Percentiles rank a stretch among this genome's conserved stretches.
phyloP scores from a whole-genome alignment of 2,797 vertebrate genomes.

The Hemibagrus guttatus region DNA sequence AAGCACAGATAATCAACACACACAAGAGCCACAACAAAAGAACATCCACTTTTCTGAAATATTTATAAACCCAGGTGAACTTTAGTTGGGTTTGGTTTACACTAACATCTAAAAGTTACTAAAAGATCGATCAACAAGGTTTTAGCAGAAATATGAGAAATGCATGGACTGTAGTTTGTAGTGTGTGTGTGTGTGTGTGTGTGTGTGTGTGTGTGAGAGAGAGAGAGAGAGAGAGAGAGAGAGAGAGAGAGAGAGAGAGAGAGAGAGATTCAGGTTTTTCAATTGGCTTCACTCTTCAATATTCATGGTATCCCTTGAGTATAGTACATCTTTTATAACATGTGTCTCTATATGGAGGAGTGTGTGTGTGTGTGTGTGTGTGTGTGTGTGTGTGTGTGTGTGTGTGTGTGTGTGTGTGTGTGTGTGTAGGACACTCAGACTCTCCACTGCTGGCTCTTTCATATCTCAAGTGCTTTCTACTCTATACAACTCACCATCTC shows the following conservation, averaged over 20 bases:
- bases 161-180: background rate
- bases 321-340: background rate
- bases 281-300: background rate
- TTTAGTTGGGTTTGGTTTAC: background rate
- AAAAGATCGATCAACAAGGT: background rate
- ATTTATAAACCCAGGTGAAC: background rate
- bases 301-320: background rate
- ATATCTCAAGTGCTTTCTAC: constrained; percentile 14
- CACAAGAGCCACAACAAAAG: background rate
- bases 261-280: background rate
- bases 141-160: background rate
- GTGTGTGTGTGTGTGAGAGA: no score
- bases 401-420: background rate
- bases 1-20: background rate
- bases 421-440: background rate
- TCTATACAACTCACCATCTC: background rate
- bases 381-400: background rate
- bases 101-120: background rate
- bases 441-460: background rate
- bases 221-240: no score
- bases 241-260: no score
- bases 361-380: background rate
- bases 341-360: background rate
- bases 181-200: background rate
- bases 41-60: background rate